Evolutionary conservation across 2,797 vertebrate genomes (phyloP).

Genomic region (Natrix natrix): DNA sequence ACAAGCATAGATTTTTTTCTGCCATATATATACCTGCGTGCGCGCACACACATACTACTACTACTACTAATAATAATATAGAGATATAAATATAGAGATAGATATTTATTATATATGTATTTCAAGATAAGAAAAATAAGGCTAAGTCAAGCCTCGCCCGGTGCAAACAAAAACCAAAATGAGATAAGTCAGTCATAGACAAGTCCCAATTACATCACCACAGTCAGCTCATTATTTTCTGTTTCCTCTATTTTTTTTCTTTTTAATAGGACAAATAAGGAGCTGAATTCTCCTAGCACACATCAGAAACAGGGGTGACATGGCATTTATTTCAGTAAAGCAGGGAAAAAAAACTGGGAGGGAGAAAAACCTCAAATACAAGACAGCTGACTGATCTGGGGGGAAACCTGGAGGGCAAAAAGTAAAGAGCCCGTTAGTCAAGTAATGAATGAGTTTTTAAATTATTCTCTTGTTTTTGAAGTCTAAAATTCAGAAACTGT

Average conservation of each 20-base stretch:
- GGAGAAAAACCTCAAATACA: conserved; percentile 64
- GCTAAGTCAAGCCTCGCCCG: conserved; percentile 76
- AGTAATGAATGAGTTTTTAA: conserved; percentile 75
- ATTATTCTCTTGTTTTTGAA: conserved; percentile 74
- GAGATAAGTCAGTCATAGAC: conserved; percentile 42
- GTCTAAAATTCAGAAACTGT: conserved; percentile 70
- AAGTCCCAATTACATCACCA: conserved; percentile 62
- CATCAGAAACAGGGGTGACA: conserved; percentile 45
- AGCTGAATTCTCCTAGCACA: conserved; percentile 56
- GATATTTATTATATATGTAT: conserved; percentile 72
- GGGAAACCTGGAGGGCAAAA: conserved; percentile 64
- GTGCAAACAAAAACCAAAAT: conserved; percentile 70
- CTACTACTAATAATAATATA: too few relatives aligned
- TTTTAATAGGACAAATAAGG: conserved; percentile 30
- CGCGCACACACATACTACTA: too few relatives aligned
- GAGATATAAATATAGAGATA: conserved; percentile 62
- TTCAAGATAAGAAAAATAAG: conserved; percentile 77
- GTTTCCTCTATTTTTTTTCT: conserved; percentile 65
- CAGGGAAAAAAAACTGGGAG: conserved; percentile 40
- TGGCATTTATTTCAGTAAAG: conserved; percentile 62
- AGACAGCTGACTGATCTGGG: conserved; percentile 67
- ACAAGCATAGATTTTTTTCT: conserved; percentile 43
- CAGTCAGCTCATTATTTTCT: conserved; percentile 71
- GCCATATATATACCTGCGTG: conserved; percentile 54
- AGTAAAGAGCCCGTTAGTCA: conserved; percentile 71